phyloP scores from a whole-genome alignment of 1,140 invertebrate species.

The Caerostris darwini region DNA sequence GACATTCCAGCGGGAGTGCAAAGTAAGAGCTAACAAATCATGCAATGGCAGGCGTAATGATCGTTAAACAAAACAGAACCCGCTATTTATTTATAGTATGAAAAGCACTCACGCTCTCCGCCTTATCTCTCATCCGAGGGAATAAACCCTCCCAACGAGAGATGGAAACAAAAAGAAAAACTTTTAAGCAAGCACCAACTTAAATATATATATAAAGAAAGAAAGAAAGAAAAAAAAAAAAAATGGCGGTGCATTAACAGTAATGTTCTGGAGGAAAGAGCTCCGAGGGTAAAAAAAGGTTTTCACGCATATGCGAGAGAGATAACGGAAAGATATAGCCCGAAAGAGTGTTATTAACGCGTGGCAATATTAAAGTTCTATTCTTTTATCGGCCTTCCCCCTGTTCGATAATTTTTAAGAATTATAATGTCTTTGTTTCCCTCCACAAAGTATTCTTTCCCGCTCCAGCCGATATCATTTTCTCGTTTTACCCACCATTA shows the following conservation, averaged over 20 bases:
- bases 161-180: constrained; percentile 50
- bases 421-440: not conserved
- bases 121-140: constrained; percentile 58
- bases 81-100: constrained; percentile 66
- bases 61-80: constrained; percentile 64
- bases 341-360: constrained; percentile 34
- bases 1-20: constrained; percentile 12
- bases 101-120: constrained; percentile 33
- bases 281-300: not conserved
- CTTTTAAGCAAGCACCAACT: constrained; percentile 21
- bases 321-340: constrained; percentile 17
- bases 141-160: constrained; percentile 36
- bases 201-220: not conserved
- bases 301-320: not conserved
- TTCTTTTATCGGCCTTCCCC: not conserved
- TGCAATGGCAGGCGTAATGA: constrained; percentile 63
- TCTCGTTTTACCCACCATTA: not conserved
- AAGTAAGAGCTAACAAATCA: constrained; percentile 72
- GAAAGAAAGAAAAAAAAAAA: not conserved
- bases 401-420: constrained; percentile 25
- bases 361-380: not conserved
- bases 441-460: not conserved
- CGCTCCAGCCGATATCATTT: not conserved
- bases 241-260: constrained; percentile 47
- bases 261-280: constrained; percentile 36